Conservation (phyloP, 2,888 invertebrate species). For the Dromius quadrimaculatus region DNA sequence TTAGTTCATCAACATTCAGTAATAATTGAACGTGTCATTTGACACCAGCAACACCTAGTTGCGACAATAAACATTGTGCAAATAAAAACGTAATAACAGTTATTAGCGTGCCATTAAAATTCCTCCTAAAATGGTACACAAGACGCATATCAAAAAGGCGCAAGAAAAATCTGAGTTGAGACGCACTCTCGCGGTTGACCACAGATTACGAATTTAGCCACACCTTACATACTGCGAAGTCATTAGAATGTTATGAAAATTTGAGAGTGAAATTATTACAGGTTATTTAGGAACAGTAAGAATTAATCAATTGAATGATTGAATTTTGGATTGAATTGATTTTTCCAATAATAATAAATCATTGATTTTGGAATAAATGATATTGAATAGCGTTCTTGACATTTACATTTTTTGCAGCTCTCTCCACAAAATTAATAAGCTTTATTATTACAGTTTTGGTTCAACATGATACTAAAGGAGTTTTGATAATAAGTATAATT, state of each 20-base stretch:
- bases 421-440: too few relatives aligned
- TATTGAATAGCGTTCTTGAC: too few relatives aligned
- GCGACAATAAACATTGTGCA: constrained; percentile 55
- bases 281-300: too few relatives aligned
- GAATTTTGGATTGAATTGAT: too few relatives aligned
- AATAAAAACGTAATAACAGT: constrained; percentile 56
- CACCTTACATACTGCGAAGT: background rate
- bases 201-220: constrained; percentile 9
- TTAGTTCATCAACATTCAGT: too few relatives aligned
- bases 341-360: too few relatives aligned
- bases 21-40: constrained; percentile 26
- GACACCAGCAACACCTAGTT: constrained; percentile 40
- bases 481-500: too few relatives aligned
- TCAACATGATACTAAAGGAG: too few relatives aligned
- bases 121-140: constrained; percentile 48
- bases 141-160: constrained; percentile 39
- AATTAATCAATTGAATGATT: too few relatives aligned
- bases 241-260: background rate
- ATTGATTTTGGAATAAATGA: too few relatives aligned
- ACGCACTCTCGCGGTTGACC: constrained; percentile 34
- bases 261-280: background rate
- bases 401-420: too few relatives aligned
- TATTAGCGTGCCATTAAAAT: constrained; percentile 55
- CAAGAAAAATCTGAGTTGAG: background rate
- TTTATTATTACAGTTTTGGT: too few relatives aligned